Evolutionary conservation across 2,888 invertebrate genomes (phyloP), one percentile per base, ranked within the genome.

Genomic region (Cerastis leucographa): DNA sequence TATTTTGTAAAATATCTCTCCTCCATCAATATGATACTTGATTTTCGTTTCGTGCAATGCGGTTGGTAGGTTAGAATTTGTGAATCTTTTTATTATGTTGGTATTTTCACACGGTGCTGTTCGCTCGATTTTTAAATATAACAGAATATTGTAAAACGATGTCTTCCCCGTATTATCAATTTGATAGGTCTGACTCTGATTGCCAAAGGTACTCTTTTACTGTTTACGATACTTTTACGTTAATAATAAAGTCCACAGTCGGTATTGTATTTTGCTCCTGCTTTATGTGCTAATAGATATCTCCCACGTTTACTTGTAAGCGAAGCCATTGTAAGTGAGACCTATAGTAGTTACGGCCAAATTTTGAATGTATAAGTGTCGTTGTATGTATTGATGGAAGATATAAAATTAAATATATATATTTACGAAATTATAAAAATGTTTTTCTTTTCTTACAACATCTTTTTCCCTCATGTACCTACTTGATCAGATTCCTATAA

Each of bases 361-460:
- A 94, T 93, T 94, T 94, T 94, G 92, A 93, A 93, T 94, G 94
- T 95, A 89, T 95, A 94, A 93, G 92, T 95, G 94, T 96, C 94
- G 94, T 94, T 96, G 96, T 97, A 97, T 97, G 97, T 97, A 97
- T 97, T 96, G 96, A 97, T 97, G 97, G 96, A 97, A 96, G 96
- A 97, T 96, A 96, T 97, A 96, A 96, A 96, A 94, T 96, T 96
- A 96, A 97, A 96, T 95, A 96, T 97, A 96, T 96, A 97, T 97
- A 96, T 97, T 96, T 96, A 96, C 96, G 96, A 96, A 96, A 96
- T 94, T 89, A 94, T 78, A 89, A 84, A 88, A 88, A 92, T 91
- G 93, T 94, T 68, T 80, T 88, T 91, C 87, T 91, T 89, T 87
- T 87, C 59, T 25, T 56, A 64, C 35, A 73, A 17, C 12, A n/a